Evolutionary conservation across 2,113 vertebrate genomes (phyloP), one percentile per base, ranked within the genome.

Genomic region (Scomber colias): DNA sequence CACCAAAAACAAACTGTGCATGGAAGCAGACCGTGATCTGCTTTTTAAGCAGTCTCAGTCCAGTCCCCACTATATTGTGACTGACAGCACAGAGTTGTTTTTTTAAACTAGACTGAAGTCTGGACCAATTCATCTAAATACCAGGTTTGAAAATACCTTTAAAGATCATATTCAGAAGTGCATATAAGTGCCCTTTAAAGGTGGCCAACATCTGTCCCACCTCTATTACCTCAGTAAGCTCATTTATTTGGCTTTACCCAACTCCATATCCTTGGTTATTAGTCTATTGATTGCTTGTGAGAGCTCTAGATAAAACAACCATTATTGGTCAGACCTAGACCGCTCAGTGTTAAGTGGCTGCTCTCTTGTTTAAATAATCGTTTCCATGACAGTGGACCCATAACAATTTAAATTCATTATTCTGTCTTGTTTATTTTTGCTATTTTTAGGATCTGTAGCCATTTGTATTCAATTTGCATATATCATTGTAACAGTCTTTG

Each of bases 381-480:
- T 72, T 67, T 76, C 63, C 19, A 53, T 60, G 65, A 63, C 63
- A 2, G 49, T 50, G 61, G 27, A 63, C 61, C 11, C 77, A 21
- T 14, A 74, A 84, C 73, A 67, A 87, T 82, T 84, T 59, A 69
- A 88, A 80, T 79, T 79, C 82, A 86, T 89, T 79, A 83, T 83
- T 91, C 77, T 2, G 72, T 82, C 73, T 82, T 66, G 64, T 90
- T 87, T 87, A 55, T 65, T 86, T 85, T 27, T 46, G 71, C 82
- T 84, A 87, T 92, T 89, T 27, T 87, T 68, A 44, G 61, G 86
- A 81, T 75, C 70, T 64, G 55, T 64, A 65, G 82, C 73, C 72
- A 48, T 83, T 89, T 86, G 59, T 49, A 10, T 87, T 84, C 61
- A 75, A 85, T 88, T 79, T 92, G 83, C 87, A 88, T 86, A 46